Conservation (phyloP, 2,888 invertebrate genomes). For the Lycia hirtaria region DNA sequence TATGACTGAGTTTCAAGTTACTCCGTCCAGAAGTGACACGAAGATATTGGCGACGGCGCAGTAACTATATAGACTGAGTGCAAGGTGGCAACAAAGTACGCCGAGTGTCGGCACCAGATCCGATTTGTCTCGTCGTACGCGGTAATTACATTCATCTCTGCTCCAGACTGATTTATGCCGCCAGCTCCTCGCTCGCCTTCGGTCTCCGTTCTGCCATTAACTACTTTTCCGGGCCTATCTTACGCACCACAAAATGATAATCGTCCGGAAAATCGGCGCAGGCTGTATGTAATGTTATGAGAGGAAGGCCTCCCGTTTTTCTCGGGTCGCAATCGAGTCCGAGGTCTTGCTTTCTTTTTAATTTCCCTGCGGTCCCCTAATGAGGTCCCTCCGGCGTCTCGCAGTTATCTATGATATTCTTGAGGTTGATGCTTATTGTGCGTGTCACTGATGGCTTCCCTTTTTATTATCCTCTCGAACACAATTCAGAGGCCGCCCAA, state of each 20-base stretch:
- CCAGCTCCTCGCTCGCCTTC: conserved; percentile 57
- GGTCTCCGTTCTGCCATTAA: conserved; percentile 69
- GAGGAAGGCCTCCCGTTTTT: conserved; percentile 80
- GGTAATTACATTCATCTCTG: conserved; percentile 74
- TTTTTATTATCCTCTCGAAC: conserved; percentile 85
- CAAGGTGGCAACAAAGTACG: conserved; percentile 40
- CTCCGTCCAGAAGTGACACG: neutral
- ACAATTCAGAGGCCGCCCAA: conserved; percentile 83
- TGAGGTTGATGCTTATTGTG: conserved; percentile 86
- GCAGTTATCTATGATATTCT: conserved; percentile 86
- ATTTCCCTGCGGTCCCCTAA: conserved; percentile 86
- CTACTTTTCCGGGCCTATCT: conserved; percentile 77
- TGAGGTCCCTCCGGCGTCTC: conserved; percentile 80
- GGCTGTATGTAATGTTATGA: conserved; percentile 86
- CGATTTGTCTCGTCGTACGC: conserved; percentile 66
- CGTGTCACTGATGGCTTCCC: conserved; percentile 85
- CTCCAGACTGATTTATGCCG: conserved; percentile 72
- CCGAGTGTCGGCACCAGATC: conserved; percentile 45
- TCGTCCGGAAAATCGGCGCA: conserved; percentile 83
- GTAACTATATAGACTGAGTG: neutral
- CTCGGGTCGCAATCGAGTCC: conserved; percentile 82
- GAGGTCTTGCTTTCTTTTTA: conserved; percentile 85
- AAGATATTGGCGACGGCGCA: neutral
- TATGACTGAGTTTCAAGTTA: neutral
- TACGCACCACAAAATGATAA: conserved; percentile 86